Percentiles rank a stretch among this genome's conserved stretches.
These are phyloP conservation scores for Acleris sparsana DNA, from an alignment of 2,888 invertebrate species.

Conservation along the genomic window DNA sequence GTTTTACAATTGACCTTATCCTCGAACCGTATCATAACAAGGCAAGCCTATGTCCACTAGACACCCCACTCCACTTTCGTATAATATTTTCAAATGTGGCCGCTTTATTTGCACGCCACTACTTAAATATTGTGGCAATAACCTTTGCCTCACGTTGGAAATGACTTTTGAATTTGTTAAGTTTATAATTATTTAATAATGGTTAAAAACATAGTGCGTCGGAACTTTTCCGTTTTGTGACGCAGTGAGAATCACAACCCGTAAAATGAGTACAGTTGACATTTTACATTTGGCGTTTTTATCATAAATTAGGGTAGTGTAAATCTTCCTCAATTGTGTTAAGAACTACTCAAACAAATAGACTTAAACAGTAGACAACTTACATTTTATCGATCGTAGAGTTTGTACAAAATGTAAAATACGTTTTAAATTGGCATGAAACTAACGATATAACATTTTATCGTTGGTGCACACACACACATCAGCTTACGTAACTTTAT, in stretches of 20 bases:
- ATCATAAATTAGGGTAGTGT: background rate
- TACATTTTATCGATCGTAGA: too few species aligned
- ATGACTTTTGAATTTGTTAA: conserved; percentile 7
- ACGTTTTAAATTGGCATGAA: too few species aligned
- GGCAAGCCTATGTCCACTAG: conserved; percentile 27
- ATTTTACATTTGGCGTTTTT: background rate
- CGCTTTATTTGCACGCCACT: background rate
- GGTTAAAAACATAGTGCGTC: too few species aligned
- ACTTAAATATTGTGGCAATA: background rate
- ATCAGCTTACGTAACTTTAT: too few species aligned
- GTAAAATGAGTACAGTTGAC: background rate
- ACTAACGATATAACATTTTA: too few species aligned
- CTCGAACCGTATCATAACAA: conserved; percentile 32
- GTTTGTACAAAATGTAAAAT: too few species aligned
- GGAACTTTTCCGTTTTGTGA: too few species aligned
- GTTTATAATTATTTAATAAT: too few species aligned
- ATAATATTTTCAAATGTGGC: conserved; percentile 8
- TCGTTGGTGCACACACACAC: too few species aligned
- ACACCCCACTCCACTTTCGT: background rate
- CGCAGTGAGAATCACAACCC: background rate
- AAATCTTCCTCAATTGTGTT: too few species aligned
- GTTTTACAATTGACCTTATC: conserved; percentile 33
- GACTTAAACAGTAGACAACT: too few species aligned
- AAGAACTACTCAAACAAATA: too few species aligned
- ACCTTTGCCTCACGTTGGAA: conserved; percentile 9